Evolutionary conservation across 2,797 vertebrate genomes (phyloP), one percentile per base, ranked within the genome.

Genomic region (Paratrypauchen microcephalus): DNA sequence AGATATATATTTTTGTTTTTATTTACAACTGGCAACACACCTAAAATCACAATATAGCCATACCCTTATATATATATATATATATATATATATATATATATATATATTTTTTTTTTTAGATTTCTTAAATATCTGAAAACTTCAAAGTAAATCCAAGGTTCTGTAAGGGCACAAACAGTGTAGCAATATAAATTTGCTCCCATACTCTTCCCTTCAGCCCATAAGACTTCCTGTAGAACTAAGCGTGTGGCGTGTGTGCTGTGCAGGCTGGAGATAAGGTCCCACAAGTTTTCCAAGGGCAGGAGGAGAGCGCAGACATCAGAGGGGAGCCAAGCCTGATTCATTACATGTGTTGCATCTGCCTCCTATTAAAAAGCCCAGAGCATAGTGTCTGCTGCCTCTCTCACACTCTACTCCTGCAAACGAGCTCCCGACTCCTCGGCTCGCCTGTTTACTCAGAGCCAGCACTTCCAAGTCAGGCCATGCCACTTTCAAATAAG

Each of bases 261-360:
- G 84, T 91, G 88, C 87, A 92, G 91, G 87, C 87, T 91, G 90
- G 90, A 93, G 94, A 95, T 94, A 90, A 91, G 85, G 87, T 94
- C 91, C 91, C 85, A 90, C 87, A 91, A 87, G 92, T 91, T 93
- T 87, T 90, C 86, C 91, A 92, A 91, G 93, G 89, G 92, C 92
- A 93, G 92, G 92, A 94, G 90, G 90, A 93, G 89, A 79, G 87
- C 91, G 93, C 93, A 95, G 93, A 95, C 93, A 93, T 94, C 93
- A 94, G 92, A 95, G 86, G 77, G 83, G 81, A 92, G 87, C 84
- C 89, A 83, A 80, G 89, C 90, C 87, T 92, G 90, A 95, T 94
- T 95, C 92, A 93, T 92, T 93, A 92, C 88, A 91, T 92, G 91
- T 92, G 91, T 88, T 13, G 87, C 87, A 89, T 92, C 87, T 92